These are phyloP conservation scores for Schrankia costaestrigalis DNA, from an alignment of 2,888 invertebrate species.

Conservation along the genomic window DNA sequence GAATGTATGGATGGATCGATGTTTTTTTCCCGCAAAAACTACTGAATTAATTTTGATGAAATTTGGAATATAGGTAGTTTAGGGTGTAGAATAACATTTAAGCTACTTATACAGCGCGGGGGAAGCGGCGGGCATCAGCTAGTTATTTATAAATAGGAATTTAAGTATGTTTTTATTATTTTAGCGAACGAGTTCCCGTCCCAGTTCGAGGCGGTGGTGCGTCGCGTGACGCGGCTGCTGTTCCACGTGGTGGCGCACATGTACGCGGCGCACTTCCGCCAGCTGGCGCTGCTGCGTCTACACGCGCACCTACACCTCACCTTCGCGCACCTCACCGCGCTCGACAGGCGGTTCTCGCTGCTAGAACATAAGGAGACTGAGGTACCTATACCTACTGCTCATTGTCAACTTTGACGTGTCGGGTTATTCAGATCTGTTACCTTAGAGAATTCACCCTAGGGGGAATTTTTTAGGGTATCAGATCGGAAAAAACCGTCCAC, in stretches of 20 bases:
- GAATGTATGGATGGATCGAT: too few species aligned
- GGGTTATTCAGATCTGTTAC: too few species aligned
- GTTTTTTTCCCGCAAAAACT: too few species aligned
- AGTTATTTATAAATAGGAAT: too few species aligned
- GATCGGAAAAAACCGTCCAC: too few species aligned
- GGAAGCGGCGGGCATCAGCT: too few species aligned
- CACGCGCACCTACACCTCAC: constrained; percentile 98
- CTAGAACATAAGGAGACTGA: constrained; percentile 98
- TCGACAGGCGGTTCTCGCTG: constrained; percentile 92
- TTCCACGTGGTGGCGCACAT: constrained; percentile 99
- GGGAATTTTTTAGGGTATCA: too few species aligned
- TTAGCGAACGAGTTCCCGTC: constrained; percentile 96
- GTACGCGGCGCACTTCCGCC: constrained; percentile 98
- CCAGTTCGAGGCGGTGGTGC: constrained; percentile 95
- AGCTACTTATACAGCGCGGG: too few species aligned
- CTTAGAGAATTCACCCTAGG: too few species aligned
- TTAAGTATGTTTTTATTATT: background rate
- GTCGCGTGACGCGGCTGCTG: constrained; percentile 97
- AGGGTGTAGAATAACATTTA: too few species aligned
- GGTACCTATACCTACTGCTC: constrained; percentile 32
- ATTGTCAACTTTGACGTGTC: background rate
- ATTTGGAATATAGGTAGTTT: too few species aligned
- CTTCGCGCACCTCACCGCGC: constrained; percentile 96
- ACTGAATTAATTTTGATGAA: too few species aligned
- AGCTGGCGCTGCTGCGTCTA: constrained; percentile 94